These are phyloP conservation scores for Xenops minutus DNA, from an alignment of 2,797 vertebrate genomes.

Conservation along the genomic window DNA sequence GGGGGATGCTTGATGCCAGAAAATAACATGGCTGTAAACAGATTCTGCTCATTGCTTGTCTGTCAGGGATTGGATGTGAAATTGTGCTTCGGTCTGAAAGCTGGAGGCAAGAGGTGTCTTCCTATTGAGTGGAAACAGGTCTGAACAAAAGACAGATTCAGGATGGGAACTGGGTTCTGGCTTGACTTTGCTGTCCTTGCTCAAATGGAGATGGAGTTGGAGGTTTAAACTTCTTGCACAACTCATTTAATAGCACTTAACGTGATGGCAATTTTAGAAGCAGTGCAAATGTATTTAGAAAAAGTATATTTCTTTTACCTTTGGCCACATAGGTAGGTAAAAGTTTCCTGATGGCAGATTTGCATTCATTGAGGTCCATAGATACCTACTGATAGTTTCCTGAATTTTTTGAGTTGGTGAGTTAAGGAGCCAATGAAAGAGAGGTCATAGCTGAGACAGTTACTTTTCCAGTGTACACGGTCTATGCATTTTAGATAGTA, in stretches of 20 bases:
- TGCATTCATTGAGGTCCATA: not conserved
- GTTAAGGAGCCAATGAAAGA: not conserved
- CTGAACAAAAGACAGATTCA: not conserved
- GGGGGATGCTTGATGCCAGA: not conserved
- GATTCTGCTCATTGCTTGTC: not conserved
- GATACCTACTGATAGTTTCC: not conserved
- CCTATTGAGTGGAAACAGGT: not conserved
- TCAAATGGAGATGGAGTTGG: not conserved
- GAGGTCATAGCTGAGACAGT: rapidly evolving
- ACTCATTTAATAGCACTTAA: not conserved
- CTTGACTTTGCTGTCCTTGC: not conserved
- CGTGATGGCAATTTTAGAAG: rapidly evolving
- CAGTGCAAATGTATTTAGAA: not conserved
- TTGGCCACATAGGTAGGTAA: not conserved
- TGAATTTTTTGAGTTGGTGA: not conserved
- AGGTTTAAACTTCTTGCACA: rapidly evolving
- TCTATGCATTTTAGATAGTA: not conserved
- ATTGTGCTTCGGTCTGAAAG: not conserved
- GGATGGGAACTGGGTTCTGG: not conserved
- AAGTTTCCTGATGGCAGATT: not conserved
- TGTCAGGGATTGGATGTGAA: not conserved
- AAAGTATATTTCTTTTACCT: not conserved
- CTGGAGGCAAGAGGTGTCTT: not conserved
- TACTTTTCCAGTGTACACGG: not conserved
- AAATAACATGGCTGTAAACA: not conserved